phyloP scores from a whole-genome alignment of 2,113 vertebrate genomes.

The Hipposideros armiger region DNA sequence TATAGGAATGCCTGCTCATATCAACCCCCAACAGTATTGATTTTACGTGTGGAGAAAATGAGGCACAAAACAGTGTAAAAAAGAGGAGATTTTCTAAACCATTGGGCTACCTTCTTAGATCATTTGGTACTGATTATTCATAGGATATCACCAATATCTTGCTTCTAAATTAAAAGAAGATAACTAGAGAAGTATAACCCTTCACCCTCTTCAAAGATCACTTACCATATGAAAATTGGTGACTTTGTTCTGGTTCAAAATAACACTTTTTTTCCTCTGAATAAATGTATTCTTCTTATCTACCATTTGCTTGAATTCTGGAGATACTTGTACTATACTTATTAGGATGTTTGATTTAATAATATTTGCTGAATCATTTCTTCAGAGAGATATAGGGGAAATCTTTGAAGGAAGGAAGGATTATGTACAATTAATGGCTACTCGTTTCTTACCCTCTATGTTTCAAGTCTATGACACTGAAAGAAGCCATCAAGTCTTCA shows the following conservation, averaged over 20 bases:
- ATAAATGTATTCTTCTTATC: constrained; percentile 23
- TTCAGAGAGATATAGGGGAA: not conserved
- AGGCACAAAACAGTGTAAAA: not conserved
- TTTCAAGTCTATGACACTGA: constrained; percentile 98
- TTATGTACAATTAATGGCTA: not conserved
- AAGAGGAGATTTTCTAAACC: constrained; percentile 42
- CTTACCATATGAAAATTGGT: not conserved
- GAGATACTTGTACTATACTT: not conserved
- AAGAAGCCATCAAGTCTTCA: constrained; percentile 99
- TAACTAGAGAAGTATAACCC: not conserved
- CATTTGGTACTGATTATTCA: constrained; percentile 24
- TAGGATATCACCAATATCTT: not conserved
- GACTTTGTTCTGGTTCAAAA: not conserved
- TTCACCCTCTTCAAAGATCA: constrained; percentile 23
- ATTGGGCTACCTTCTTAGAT: constrained; percentile 10
- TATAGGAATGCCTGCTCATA: not conserved
- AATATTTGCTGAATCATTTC: constrained; percentile 23
- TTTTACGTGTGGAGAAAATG: constrained; percentile 9
- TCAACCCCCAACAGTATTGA: not conserved
- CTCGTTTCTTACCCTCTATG: constrained; percentile 23
- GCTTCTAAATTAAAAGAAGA: constrained; percentile 44
- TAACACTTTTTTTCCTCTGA: constrained; percentile 1
- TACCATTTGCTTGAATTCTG: constrained; percentile 35
- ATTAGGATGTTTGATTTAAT: constrained; percentile 3
- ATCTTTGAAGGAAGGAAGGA: not conserved